Conservation (phyloP, 2,113 vertebrate species). For the Cricetomys ansorgei region DNA sequence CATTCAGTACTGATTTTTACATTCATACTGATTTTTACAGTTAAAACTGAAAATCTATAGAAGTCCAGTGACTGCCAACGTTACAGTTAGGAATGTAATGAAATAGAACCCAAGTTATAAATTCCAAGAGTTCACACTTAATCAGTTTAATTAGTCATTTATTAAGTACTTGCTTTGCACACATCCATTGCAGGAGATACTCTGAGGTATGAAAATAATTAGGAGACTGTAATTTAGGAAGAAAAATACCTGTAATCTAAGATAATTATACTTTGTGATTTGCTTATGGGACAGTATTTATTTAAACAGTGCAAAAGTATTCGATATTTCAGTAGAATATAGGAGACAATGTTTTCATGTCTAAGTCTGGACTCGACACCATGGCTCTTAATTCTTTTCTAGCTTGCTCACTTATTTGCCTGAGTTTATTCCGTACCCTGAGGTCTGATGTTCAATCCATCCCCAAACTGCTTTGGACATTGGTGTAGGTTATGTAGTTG, state of each 20-base stretch:
- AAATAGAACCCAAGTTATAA: not conserved
- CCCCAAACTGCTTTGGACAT: not conserved
- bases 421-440: constrained; percentile 35
- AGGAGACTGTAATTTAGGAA: not conserved
- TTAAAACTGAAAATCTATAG: constrained; percentile 21
- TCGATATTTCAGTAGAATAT: constrained; percentile 6
- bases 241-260: not conserved
- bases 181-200: not conserved
- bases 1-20: too few relatives aligned
- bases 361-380: not conserved
- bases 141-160: constrained; percentile 25
- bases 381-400: constrained; percentile 17
- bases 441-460: not conserved
- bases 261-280: not conserved
- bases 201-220: constrained; percentile 20
- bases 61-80: not conserved
- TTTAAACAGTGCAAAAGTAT: not conserved
- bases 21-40: constrained; percentile 32
- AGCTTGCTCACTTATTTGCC: not conserved
- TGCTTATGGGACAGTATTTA: not conserved
- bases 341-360: not conserved
- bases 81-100: not conserved
- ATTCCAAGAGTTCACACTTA: not conserved
- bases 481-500: not conserved
- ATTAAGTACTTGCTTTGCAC: not conserved